Evolutionary conservation across 2,888 invertebrate species (phyloP).

Genomic region (Geophilus truncorum): DNA sequence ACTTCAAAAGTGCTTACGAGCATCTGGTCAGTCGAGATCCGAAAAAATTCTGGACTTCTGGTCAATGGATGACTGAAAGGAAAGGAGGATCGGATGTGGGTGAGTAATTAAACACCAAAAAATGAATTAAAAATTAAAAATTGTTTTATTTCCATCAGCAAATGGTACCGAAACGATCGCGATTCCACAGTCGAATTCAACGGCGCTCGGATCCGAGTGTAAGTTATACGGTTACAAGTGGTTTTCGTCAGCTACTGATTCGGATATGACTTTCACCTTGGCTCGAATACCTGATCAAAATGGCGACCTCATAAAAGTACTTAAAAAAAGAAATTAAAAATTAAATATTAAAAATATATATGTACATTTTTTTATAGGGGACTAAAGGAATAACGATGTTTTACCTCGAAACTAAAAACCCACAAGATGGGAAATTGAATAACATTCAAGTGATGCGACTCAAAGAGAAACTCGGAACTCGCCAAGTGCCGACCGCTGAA

Average conservation of each 20-base stretch:
- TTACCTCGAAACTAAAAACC: slow-evolving; percentile 49
- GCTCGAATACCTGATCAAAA: slow-evolving; percentile 51
- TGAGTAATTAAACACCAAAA: slow-evolving; percentile 39
- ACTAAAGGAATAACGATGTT: slow-evolving; percentile 54
- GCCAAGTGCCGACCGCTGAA: slow-evolving; percentile 57
- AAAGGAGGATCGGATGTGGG: slow-evolving; percentile 58
- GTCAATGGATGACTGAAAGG: slow-evolving; percentile 60
- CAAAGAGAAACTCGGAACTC: slow-evolving; percentile 57
- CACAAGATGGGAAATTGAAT: slow-evolving; percentile 48
- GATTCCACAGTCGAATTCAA: slow-evolving; percentile 46
- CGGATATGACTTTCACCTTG: slow-evolving; percentile 55
- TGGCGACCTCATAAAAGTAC: slow-evolving; percentile 43
- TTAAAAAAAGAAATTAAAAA: neutral
- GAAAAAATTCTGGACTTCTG: slow-evolving; percentile 55
- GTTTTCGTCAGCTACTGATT: slow-evolving; percentile 58
- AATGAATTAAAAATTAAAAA: neutral
- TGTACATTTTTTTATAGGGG: slow-evolving; percentile 45
- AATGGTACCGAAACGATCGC: slow-evolving; percentile 54
- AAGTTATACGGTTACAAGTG: slow-evolving; percentile 56
- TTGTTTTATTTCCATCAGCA: slow-evolving; percentile 42
- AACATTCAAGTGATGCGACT: slow-evolving; percentile 54
- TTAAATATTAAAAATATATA: neutral
- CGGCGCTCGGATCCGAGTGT: no score
- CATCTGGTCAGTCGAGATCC: slow-evolving; percentile 51
- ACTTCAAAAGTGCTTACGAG: slow-evolving; percentile 39